Evolutionary conservation across 2,113 vertebrate species (phyloP).

Genomic region (Petaurus breviceps): DNA sequence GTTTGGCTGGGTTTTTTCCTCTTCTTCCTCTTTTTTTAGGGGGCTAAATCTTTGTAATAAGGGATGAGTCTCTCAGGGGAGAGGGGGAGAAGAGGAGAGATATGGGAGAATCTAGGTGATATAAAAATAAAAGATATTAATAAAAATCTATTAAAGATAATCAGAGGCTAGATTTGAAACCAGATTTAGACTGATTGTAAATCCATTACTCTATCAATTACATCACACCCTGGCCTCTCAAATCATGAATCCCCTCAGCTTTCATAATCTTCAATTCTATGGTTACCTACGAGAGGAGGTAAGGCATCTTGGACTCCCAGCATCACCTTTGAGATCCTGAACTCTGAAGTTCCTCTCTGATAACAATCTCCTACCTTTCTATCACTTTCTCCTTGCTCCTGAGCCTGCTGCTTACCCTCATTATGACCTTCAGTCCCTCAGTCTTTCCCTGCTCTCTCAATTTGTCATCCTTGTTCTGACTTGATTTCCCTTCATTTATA

Average conservation of each 20-base stretch:
- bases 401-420: neutral
- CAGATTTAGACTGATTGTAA: neutral
- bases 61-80: neutral
- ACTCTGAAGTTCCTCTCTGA: neutral
- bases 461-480: neutral
- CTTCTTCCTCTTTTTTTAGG: neutral
- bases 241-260: neutral
- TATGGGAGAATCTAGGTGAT: neutral
- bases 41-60: neutral
- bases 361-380: neutral
- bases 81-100: neutral
- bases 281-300: neutral
- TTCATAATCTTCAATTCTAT: neutral
- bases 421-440: neutral
- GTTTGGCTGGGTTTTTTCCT: neutral
- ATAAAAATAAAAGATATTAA: neutral
- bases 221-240: neutral
- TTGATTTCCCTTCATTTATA: neutral
- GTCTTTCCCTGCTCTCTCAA: neutral
- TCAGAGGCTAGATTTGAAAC: neutral
- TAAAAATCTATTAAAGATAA: neutral
- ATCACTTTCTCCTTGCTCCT: neutral
- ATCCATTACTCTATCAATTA: neutral
- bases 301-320: neutral
- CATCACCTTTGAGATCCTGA: neutral